These are phyloP conservation scores for Xanthorhoe designata DNA, from an alignment of 2,888 invertebrate species.

Conservation along the genomic window DNA sequence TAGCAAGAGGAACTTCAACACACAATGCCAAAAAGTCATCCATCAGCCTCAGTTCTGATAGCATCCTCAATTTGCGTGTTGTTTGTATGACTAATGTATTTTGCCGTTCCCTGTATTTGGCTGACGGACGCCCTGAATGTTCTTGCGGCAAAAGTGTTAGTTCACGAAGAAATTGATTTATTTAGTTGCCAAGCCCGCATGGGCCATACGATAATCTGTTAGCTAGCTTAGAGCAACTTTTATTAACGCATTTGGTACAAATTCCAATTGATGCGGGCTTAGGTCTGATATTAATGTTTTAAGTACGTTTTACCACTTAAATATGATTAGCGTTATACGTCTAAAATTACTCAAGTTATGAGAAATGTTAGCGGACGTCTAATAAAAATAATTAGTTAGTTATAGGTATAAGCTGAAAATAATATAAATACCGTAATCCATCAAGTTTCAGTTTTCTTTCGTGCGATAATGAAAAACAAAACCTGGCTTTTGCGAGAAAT, in stretches of 20 bases:
- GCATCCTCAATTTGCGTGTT: constrained; percentile 33
- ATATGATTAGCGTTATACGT: not conserved
- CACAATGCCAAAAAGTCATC: constrained; percentile 25
- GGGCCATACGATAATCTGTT: constrained; percentile 46
- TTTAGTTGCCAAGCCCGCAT: constrained; percentile 57
- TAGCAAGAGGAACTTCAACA: constrained; percentile 7
- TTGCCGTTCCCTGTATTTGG: constrained; percentile 23
- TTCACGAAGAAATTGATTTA: constrained; percentile 39
- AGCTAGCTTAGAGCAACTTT: constrained; percentile 54
- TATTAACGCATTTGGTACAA: constrained; percentile 62
- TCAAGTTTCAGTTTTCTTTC: constrained; percentile 23
- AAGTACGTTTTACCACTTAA: constrained; percentile 5
- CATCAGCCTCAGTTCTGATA: constrained; percentile 30
- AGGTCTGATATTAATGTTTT: constrained; percentile 11
- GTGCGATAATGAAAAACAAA: constrained; percentile 20
- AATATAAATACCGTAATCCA: constrained; percentile 22
- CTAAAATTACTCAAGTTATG: too few species aligned
- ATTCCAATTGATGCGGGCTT: constrained; percentile 61
- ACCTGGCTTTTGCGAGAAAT: not conserved
- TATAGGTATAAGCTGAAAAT: constrained; percentile 17
- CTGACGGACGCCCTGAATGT: constrained; percentile 21
- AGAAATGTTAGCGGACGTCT: not conserved
- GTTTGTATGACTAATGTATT: constrained; percentile 33
- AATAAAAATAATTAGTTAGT: not conserved
- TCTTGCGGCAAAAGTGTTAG: constrained; percentile 23